Conservation (phyloP, 1,140 invertebrate species). For the Carposina sasakii region DNA sequence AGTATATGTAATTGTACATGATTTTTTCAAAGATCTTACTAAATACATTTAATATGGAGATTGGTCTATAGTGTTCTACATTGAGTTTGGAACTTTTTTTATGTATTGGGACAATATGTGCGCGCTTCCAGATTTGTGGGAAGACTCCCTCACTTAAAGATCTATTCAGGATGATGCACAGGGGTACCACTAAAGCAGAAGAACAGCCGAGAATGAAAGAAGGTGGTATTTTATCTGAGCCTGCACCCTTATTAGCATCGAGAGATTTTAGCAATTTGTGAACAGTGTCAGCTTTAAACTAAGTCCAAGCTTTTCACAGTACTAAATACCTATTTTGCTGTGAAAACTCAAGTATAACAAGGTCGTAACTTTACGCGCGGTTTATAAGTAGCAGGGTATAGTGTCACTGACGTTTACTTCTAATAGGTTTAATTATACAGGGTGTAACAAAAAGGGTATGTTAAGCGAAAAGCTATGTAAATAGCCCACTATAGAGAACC, state of each 20-base stretch:
- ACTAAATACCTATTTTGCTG: no score
- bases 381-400: no score
- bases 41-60: constrained; percentile 14
- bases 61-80: constrained; percentile 15
- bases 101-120: constrained; percentile 5
- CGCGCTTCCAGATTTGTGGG: constrained; percentile 3
- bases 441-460: no score
- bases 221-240: not conserved
- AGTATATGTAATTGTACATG: not conserved
- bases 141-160: constrained; percentile 1
- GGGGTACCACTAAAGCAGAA: not conserved
- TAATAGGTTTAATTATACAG: no score
- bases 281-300: not conserved
- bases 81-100: constrained; percentile 1
- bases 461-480: no score
- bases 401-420: no score
- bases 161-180: not conserved
- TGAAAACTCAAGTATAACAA: no score
- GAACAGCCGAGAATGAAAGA: not conserved
- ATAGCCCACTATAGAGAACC: no score
- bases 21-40: constrained; percentile 6
- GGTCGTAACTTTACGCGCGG: no score
- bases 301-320: no score
- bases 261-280: not conserved
- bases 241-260: constrained; percentile 1